Percentiles rank a stretch among this genome's conserved stretches.
These are phyloP conservation scores for Anguilla anguilla DNA, from an alignment of 2,797 vertebrate species.

Conservation along the genomic window DNA sequence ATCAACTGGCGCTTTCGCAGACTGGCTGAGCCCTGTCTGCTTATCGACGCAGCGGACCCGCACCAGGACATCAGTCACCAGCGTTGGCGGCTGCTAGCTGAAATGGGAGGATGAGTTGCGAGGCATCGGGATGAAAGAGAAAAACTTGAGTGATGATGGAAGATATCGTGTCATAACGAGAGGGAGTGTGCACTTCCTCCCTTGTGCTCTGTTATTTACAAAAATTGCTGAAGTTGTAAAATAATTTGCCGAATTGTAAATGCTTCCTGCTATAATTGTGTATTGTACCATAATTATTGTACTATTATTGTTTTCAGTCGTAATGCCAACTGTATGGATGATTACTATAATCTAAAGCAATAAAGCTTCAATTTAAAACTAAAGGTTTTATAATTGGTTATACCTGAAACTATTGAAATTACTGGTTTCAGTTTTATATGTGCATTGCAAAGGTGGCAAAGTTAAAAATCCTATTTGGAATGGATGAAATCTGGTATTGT, in stretches of 20 bases:
- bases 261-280: slow-evolving; percentile 68
- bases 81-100: background rate
- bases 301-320: slow-evolving; percentile 74
- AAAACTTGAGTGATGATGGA: background rate
- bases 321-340: slow-evolving; percentile 72
- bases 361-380: slow-evolving; percentile 75
- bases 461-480: background rate
- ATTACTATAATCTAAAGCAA: slow-evolving; percentile 77
- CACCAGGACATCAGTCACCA: background rate
- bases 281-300: slow-evolving; percentile 79
- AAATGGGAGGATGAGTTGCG: background rate
- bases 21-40: background rate
- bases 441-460: background rate
- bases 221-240: slow-evolving; percentile 65
- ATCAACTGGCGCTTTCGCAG: background rate
- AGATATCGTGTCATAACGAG: background rate
- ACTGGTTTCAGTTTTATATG: background rate
- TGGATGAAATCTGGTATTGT: background rate
- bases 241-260: slow-evolving; percentile 72
- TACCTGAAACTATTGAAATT: background rate
- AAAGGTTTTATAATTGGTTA: background rate
- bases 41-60: background rate
- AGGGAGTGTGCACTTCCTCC: slow-evolving; percentile 43
- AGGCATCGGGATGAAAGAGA: background rate
- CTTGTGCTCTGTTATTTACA: slow-evolving; percentile 50